phyloP scores from a whole-genome alignment of 2,888 invertebrate genomes.

The Acanthosoma haemorrhoidale region DNA sequence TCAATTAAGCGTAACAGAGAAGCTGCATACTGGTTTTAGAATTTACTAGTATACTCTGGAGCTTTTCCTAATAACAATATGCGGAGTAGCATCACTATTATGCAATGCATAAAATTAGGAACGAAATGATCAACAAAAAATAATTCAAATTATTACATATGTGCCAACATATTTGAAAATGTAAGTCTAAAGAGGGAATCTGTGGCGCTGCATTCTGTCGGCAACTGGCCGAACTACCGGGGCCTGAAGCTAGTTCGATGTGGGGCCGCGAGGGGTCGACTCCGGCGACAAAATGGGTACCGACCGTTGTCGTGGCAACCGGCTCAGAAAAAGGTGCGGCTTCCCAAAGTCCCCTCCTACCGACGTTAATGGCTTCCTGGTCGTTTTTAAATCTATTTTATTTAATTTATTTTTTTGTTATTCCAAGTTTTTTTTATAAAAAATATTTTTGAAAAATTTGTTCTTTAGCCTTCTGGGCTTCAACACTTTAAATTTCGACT shows the following conservation, averaged over 20 bases:
- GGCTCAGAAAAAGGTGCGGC: constrained; percentile 10
- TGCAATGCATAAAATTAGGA: too few relatives aligned
- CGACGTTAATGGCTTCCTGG: constrained; percentile 24
- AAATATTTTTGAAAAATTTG: neutral
- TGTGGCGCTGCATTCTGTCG: neutral
- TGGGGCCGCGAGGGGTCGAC: constrained; percentile 24
- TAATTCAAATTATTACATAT: too few relatives aligned
- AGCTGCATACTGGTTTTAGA: too few relatives aligned
- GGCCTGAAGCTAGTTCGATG: neutral
- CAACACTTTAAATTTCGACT: too few relatives aligned
- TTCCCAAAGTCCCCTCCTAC: constrained; percentile 11
- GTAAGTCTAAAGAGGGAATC: neutral
- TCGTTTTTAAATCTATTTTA: too few relatives aligned
- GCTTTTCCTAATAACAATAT: too few relatives aligned
- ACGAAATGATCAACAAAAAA: too few relatives aligned
- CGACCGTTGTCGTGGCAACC: constrained; percentile 24
- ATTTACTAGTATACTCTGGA: too few relatives aligned
- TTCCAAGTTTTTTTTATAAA: neutral
- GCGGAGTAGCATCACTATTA: too few relatives aligned
- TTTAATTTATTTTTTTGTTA: too few relatives aligned
- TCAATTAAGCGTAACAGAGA: too few relatives aligned
- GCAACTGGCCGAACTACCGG: constrained; percentile 28
- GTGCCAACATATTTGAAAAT: neutral
- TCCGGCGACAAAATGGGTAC: constrained; percentile 16
- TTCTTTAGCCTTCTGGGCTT: too few relatives aligned